Conservation (phyloP, 1,140 invertebrate genomes). For the Dreissena rostriformis region DNA sequence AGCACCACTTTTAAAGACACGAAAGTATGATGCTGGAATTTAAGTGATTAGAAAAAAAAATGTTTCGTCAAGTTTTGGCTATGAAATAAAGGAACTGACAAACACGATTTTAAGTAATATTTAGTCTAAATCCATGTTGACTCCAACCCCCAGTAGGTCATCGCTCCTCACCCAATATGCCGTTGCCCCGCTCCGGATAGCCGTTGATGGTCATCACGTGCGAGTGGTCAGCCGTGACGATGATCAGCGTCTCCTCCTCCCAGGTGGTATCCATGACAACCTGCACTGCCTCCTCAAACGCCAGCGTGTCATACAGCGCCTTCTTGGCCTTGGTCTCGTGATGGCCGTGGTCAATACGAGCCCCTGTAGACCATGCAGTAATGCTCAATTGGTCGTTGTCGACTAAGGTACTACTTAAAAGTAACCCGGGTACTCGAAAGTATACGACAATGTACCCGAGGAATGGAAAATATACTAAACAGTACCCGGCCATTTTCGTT, state of each 20-base stretch:
- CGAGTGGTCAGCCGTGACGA: conserved; percentile 95
- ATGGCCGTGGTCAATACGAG: conserved; percentile 92
- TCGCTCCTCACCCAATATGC: conserved; percentile 78
- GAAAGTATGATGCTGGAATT: too few species aligned
- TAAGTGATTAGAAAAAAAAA: not conserved
- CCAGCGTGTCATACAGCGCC: conserved; percentile 90
- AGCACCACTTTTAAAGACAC: too few species aligned
- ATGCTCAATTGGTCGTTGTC: too few species aligned
- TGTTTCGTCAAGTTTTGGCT: too few species aligned
- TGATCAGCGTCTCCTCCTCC: conserved; percentile 88
- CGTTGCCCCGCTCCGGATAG: conserved; percentile 74
- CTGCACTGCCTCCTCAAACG: conserved; percentile 88
- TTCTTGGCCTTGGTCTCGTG: conserved; percentile 90
- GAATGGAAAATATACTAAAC: too few species aligned
- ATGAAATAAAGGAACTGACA: too few species aligned
- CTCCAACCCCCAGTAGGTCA: not conserved
- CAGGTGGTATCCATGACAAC: conserved; percentile 85
- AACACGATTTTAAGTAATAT: not conserved
- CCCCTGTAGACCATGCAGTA: conserved; percentile 72
- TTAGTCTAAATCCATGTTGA: not conserved
- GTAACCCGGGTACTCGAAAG: too few species aligned
- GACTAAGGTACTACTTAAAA: too few species aligned
- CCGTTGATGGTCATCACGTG: conserved; percentile 79
- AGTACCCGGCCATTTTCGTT: too few species aligned
- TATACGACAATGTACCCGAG: too few species aligned